These are phyloP conservation scores for Sparidentex hasta DNA, from an alignment of 2,797 vertebrate genomes.

Conservation along the genomic window DNA sequence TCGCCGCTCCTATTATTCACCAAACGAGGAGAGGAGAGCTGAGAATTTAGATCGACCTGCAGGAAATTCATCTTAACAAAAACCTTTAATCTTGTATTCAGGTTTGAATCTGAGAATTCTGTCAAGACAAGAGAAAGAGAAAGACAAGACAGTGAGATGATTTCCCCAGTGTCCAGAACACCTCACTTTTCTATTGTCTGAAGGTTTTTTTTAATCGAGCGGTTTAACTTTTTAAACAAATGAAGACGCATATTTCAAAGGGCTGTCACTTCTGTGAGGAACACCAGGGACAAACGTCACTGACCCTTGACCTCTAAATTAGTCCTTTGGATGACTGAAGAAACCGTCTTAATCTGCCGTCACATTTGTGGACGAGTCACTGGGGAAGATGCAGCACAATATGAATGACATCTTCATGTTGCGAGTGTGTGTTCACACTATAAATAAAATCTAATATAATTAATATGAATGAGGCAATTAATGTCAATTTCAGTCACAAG, in stretches of 20 bases:
- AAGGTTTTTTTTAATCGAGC: background rate
- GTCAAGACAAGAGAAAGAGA: slow-evolving; percentile 6
- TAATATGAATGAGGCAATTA: background rate
- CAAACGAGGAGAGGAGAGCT: slow-evolving; percentile 9
- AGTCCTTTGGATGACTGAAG: background rate
- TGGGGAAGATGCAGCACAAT: background rate
- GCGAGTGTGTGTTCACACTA: background rate
- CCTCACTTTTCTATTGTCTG: background rate
- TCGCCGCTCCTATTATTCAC: slow-evolving; percentile 43
- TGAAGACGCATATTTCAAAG: background rate
- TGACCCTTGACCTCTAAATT: background rate
- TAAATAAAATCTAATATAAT: background rate
- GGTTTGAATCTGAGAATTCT: slow-evolving; percentile 26
- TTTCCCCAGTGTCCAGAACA: background rate
- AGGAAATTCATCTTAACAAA: slow-evolving; percentile 35
- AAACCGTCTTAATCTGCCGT: background rate
- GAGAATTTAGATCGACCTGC: slow-evolving; percentile 26
- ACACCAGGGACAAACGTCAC: no score
- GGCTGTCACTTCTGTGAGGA: background rate
- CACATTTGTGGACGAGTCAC: background rate
- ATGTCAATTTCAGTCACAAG: background rate
- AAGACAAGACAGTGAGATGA: background rate
- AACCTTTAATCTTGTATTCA: slow-evolving; percentile 36
- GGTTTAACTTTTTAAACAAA: background rate
- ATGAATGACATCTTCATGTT: background rate